Conservation (phyloP, 2,888 invertebrate genomes). For the Gymnocheta viridis region DNA sequence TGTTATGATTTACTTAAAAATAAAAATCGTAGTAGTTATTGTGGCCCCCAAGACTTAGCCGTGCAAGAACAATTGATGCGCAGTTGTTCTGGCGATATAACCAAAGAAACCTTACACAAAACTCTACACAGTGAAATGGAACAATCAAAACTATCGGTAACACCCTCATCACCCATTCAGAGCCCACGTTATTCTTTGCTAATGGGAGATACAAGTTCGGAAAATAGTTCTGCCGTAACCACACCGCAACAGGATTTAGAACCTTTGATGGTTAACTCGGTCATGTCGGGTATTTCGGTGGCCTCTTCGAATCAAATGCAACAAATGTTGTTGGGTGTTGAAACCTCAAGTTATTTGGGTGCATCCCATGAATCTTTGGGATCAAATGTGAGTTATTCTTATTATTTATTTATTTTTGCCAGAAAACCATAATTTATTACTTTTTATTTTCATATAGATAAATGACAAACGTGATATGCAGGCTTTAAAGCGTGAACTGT, state of each 20-base stretch:
- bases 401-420: not conserved
- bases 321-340: conserved; percentile 75
- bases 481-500: conserved; percentile 81
- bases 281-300: conserved; percentile 75
- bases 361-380: conserved; percentile 80
- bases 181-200: conserved; percentile 82
- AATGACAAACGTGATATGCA: conserved; percentile 80
- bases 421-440: not conserved
- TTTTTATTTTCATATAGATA: conserved; percentile 62
- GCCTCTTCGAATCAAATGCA: conserved; percentile 76
- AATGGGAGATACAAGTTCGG: conserved; percentile 81
- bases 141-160: conserved; percentile 78
- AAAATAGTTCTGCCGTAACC: conserved; percentile 81
- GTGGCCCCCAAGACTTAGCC: conserved; percentile 68
- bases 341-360: conserved; percentile 75
- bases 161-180: conserved; percentile 81
- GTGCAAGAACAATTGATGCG: conserved; percentile 73
- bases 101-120: conserved; percentile 72
- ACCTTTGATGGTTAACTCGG: conserved; percentile 77
- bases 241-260: conserved; percentile 82
- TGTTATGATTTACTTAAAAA: conserved; percentile 73
- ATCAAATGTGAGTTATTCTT: conserved; percentile 75
- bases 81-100: conserved; percentile 75
- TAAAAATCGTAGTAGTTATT: conserved; percentile 78
- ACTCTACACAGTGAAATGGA: conserved; percentile 72